Evolutionary conservation across 2,113 vertebrate genomes (phyloP).

Genomic region (Scortum barcoo): DNA sequence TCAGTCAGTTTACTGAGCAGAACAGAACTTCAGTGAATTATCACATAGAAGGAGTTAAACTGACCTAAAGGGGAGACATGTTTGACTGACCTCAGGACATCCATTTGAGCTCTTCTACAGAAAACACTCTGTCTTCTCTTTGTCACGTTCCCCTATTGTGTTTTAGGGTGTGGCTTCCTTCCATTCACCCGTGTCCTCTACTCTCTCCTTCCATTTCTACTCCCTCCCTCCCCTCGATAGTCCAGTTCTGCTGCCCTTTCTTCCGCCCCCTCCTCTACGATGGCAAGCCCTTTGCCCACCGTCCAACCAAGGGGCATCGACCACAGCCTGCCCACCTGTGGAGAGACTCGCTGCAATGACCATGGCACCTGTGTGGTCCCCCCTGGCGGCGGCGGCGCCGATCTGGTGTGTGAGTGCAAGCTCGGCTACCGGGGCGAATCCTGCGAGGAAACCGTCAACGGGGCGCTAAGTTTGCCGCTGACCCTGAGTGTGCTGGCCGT

Average conservation of each 20-base stretch:
- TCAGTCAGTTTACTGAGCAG: neutral
- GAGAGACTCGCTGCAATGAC: constrained; percentile 77
- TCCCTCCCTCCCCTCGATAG: neutral
- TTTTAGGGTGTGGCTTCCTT: constrained; percentile 23
- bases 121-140: neutral
- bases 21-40: neutral
- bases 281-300: constrained; percentile 15
- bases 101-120: neutral
- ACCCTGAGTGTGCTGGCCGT: constrained; percentile 78
- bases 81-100: neutral
- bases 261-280: neutral
- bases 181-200: neutral
- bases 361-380: constrained; percentile 79
- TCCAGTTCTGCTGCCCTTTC: neutral
- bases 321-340: constrained; percentile 76
- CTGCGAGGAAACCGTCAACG: constrained; percentile 84
- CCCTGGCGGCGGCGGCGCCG: constrained; percentile 50
- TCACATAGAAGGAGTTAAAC: neutral
- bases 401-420: constrained; percentile 83
- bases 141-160: constrained; percentile 7
- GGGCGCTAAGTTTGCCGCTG: constrained; percentile 69
- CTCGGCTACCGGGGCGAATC: constrained; percentile 84
- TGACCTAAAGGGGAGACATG: neutral
- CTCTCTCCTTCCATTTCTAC: neutral
- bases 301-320: constrained; percentile 48